Conservation (phyloP, 2,888 invertebrate genomes). For the Shargacucullia verbasci region DNA sequence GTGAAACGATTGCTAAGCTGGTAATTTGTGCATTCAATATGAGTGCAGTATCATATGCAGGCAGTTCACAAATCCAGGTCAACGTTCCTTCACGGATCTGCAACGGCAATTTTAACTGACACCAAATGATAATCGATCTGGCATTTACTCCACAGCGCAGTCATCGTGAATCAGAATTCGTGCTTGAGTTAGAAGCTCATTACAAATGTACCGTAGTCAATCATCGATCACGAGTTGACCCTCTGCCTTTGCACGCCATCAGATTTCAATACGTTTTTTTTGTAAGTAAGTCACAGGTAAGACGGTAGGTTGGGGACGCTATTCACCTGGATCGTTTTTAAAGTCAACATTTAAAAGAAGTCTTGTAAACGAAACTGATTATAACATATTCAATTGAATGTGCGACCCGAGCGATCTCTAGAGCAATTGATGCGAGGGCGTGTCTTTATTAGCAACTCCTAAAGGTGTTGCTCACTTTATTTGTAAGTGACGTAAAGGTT, state of each 20-base stretch:
- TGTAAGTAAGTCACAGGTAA: conserved; percentile 44
- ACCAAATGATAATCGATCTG: conserved; percentile 73
- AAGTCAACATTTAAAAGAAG: conserved; percentile 2
- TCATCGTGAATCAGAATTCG: conserved; percentile 69
- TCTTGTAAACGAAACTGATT: background rate
- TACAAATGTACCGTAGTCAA: conserved; percentile 66
- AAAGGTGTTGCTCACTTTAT: conserved; percentile 32
- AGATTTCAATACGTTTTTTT: conserved; percentile 46
- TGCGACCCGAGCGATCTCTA: conserved; percentile 1
- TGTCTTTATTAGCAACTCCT: conserved; percentile 52
- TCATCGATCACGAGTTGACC: conserved; percentile 74
- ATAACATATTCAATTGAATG: conserved; percentile 2
- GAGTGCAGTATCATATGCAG: conserved; percentile 48
- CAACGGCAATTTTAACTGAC: conserved; percentile 69
- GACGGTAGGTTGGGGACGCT: conserved; percentile 20
- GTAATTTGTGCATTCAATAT: conserved; percentile 50
- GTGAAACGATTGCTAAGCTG: conserved; percentile 71
- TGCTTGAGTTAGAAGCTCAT: conserved; percentile 64
- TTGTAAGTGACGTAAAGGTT: conserved; percentile 16
- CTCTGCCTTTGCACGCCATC: conserved; percentile 42
- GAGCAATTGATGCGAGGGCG: conserved; percentile 34
- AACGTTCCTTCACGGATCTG: conserved; percentile 76
- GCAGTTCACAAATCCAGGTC: conserved; percentile 69
- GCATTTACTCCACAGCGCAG: conserved; percentile 64
- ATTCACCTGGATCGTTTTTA: conserved; percentile 4